Evolutionary conservation across 2,797 vertebrate species (phyloP).

Genomic region (Calcarius lapponicus): DNA sequence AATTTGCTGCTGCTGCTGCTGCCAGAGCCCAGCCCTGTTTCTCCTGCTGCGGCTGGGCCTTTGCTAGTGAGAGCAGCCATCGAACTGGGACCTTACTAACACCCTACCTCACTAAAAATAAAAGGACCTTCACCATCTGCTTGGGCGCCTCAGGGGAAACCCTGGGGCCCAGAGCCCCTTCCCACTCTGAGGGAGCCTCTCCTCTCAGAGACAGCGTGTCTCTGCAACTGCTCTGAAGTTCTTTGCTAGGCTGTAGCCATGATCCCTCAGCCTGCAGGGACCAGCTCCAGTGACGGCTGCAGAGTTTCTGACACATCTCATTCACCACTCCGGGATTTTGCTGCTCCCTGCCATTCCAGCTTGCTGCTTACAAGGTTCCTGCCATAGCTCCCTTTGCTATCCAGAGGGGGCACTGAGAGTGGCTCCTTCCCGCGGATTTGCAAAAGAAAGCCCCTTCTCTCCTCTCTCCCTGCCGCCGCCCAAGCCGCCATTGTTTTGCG

Average conservation of each 20-base stretch:
- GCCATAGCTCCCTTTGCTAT: not conserved
- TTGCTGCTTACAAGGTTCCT: not conserved
- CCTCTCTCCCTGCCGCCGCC: too few species aligned
- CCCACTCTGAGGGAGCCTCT: not conserved
- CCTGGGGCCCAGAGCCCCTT: not conserved
- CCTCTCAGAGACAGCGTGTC: not conserved
- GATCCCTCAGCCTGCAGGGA: not conserved
- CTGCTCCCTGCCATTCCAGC: not conserved
- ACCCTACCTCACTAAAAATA: not conserved
- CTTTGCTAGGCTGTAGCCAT: not conserved
- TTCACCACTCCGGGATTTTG: not conserved
- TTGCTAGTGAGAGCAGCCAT: not conserved
- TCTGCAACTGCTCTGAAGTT: rapidly evolving
- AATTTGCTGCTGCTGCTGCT: not conserved
- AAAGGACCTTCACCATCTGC: not conserved
- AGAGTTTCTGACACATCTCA: not conserved
- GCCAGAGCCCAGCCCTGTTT: not conserved
- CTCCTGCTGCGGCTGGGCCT: not conserved
- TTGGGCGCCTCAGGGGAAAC: not conserved
- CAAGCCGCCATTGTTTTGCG: too few species aligned
- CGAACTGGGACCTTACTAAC: not conserved
- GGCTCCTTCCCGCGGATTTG: not conserved
- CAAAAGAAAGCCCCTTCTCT: too few species aligned
- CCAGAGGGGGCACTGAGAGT: too few species aligned
- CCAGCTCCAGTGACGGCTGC: not conserved